Base-by-base conservation (phyloP, 2,888 invertebrate genomes). In the Cephonodes hylas region DNA sequence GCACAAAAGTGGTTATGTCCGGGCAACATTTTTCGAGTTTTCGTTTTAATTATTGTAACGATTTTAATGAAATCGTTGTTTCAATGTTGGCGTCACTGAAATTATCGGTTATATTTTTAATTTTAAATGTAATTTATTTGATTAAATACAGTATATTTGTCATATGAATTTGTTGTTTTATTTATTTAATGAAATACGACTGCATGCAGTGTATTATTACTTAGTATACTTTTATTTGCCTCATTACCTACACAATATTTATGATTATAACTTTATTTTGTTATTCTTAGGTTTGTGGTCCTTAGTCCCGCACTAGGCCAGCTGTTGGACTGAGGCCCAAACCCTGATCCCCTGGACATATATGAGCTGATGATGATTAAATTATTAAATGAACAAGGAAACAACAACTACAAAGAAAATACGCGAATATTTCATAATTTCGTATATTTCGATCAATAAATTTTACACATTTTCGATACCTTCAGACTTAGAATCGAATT, bases 131-230 rank as follows among this genome's bases (percentile, higher is more conserved):
- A 90, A 90, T 90, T 91, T 89, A 90, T 89, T 90, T 88, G 85
- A 81, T 59, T 86, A 85, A 91, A 89, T 89, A 86, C 85, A 90
- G 84, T 91, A 91, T 91, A 91, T 91, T 91, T 91, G 91, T 91
- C 91, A 79, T 81, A 82, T 72, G 72, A 71, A 62, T 65, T 62
- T 67, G 69, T 70, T 70, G 69, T 70, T 71, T 75, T 70, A 38
- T 42, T 63, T 62, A 31, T 10, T 31, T 34, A n/a, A n/a, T n/a
- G n/a, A n/a, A n/a, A n/a, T n/a, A n/a, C n/a, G n/a, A n/a, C n/a
- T n/a, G n/a, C n/a, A n/a, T n/a, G n/a, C n/a, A n/a, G n/a, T n/a
- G n/a, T n/a, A n/a, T n/a, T n/a, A n/a, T n/a, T n/a, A n/a, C n/a
- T n/a, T n/a, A n/a, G n/a, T n/a, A n/a, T n/a, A n/a, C n/a, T n/a